Percentiles rank a stretch among this genome's conserved stretches.
Evolutionary conservation across 2,113 vertebrate genomes (phyloP).

Genomic region (Macrotis lagotis): DNA sequence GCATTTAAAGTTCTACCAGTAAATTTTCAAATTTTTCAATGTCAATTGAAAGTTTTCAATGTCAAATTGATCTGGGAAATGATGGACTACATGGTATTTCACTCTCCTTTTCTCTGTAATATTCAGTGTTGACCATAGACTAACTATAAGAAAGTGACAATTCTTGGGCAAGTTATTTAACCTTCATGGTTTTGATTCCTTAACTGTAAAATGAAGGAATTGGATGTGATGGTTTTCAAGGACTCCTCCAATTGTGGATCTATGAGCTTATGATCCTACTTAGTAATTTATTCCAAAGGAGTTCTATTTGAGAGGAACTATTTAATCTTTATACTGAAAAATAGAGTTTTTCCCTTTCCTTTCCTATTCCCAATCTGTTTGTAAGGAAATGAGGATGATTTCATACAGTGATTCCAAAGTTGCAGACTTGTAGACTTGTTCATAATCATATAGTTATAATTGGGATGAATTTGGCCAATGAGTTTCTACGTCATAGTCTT

Average conservation of each 20-base stretch:
- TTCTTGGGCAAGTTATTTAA: neutral
- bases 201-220: neutral
- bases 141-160: neutral
- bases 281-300: neutral
- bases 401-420: neutral
- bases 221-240: neutral
- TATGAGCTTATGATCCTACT: neutral
- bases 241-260: neutral
- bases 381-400: constrained; percentile 15
- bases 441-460: neutral
- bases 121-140: neutral
- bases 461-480: constrained; percentile 12
- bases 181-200: neutral
- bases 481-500: neutral
- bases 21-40: neutral
- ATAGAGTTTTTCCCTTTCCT: constrained; percentile 27
- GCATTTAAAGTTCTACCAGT: neutral
- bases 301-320: neutral
- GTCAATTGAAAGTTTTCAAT: too few species aligned
- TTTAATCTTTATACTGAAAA: constrained; percentile 24
- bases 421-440: constrained; percentile 13
- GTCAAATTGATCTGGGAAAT: neutral
- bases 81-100: neutral
- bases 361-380: constrained; percentile 38
- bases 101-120: neutral